Percentiles rank a stretch among this genome's conserved stretches.
These are phyloP conservation scores for Garrulus glandarius DNA, from an alignment of 2,797 vertebrate genomes.

Conservation along the genomic window DNA sequence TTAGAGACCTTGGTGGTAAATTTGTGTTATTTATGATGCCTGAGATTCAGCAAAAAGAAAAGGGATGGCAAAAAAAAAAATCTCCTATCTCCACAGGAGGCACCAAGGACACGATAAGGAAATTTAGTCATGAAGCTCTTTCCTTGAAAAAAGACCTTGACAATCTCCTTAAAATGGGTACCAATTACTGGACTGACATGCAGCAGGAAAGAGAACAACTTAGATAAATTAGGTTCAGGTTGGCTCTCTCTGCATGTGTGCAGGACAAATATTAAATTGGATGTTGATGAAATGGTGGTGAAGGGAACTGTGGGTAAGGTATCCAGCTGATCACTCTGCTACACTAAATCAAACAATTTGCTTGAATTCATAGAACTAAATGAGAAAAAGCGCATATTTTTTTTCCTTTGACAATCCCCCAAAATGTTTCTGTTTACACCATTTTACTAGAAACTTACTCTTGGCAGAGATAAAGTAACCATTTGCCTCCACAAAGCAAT, in stretches of 20 bases:
- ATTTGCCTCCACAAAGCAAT: slow-evolving; percentile 66
- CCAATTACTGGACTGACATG: slow-evolving; percentile 62
- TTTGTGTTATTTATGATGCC: slow-evolving; percentile 11
- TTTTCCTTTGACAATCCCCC: slow-evolving; percentile 16
- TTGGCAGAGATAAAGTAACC: slow-evolving; percentile 73
- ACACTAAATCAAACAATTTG: slow-evolving; percentile 67
- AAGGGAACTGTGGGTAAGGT: slow-evolving; percentile 43
- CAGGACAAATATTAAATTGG: slow-evolving; percentile 63
- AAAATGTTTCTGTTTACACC: slow-evolving; percentile 68
- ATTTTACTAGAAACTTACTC: slow-evolving; percentile 67
- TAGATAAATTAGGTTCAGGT: slow-evolving; percentile 69
- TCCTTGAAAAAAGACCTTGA: slow-evolving; percentile 62
- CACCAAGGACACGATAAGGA: slow-evolving; percentile 17
- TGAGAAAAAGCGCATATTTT: background rate
- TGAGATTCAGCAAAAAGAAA: background rate
- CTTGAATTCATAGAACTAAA: slow-evolving; percentile 55
- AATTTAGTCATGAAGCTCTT: slow-evolving; percentile 59
- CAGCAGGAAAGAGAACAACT: slow-evolving; percentile 64
- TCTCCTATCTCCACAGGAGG: slow-evolving; percentile 31
- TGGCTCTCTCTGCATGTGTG: slow-evolving; percentile 41
- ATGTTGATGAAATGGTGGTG: slow-evolving; percentile 58
- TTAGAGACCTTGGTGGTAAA: background rate
- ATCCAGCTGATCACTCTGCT: slow-evolving; percentile 54
- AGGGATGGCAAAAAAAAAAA: background rate
- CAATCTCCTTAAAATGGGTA: slow-evolving; percentile 67